Conservation (phyloP, 2,797 vertebrate genomes). For the Tapirus indicus region DNA sequence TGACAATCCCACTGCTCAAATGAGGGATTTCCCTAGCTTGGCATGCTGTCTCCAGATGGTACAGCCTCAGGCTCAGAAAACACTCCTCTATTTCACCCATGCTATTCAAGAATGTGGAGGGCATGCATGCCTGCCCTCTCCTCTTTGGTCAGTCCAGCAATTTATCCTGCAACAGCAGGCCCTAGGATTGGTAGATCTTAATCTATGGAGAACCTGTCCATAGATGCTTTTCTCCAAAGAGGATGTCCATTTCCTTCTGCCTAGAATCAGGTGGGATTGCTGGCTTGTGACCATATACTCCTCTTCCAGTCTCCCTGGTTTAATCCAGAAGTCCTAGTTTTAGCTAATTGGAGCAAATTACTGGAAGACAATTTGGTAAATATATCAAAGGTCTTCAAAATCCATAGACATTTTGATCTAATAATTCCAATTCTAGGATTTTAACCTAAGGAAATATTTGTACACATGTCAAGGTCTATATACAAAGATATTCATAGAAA, state of each 20-base stretch:
- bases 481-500: not conserved
- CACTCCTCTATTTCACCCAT: not conserved
- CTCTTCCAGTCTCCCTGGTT: not conserved
- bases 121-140: not conserved
- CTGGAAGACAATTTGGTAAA: not conserved
- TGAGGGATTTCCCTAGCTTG: slow-evolving; percentile 33
- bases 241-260: not conserved
- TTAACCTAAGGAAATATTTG: slow-evolving; percentile 1
- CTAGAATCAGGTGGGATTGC: not conserved
- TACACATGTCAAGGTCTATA: not conserved
- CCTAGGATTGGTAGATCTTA: not conserved
- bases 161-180: not conserved
- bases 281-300: not conserved
- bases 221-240: not conserved
- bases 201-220: not conserved
- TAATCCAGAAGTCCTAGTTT: slow-evolving; percentile 15
- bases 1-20: not conserved
- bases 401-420: not conserved
- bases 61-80: not conserved
- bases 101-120: not conserved
- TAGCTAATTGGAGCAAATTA: not conserved
- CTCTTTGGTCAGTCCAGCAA: not conserved
- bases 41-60: not conserved
- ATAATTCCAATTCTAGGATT: not conserved
- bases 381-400: not conserved